Evolutionary conservation across 1,140 invertebrate species (phyloP).

Genomic region (Nephila pilipes): DNA sequence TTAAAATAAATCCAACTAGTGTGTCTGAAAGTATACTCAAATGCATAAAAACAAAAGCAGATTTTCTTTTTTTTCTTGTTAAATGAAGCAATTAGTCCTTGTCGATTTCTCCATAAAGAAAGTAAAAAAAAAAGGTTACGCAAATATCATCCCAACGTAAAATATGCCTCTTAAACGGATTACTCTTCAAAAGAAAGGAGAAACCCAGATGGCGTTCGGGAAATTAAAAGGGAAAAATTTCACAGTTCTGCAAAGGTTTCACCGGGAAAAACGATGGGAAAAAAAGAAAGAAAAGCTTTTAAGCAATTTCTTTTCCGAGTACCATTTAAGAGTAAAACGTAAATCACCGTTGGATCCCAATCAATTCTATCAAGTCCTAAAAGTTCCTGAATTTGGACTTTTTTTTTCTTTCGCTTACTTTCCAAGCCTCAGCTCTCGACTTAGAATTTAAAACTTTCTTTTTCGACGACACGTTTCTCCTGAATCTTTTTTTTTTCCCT

Average conservation of each 20-base stretch:
- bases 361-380: conserved; percentile 52
- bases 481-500: background rate
- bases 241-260: conserved; percentile 1
- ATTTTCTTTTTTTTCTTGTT: background rate
- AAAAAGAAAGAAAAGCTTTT: conserved; percentile 16
- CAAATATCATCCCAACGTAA: conserved; percentile 20
- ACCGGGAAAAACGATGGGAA: too few relatives aligned
- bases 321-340: conserved; percentile 25
- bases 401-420: background rate
- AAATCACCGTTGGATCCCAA: conserved; percentile 24
- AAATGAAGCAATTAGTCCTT: conserved; percentile 21
- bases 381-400: conserved; percentile 45
- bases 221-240: conserved; percentile 45
- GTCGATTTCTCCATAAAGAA: conserved; percentile 17
- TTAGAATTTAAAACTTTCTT: conserved; percentile 57
- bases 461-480: conserved; percentile 1
- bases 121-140: background rate
- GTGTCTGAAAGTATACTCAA: background rate
- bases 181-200: background rate
- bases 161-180: conserved; percentile 40
- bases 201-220: conserved; percentile 22
- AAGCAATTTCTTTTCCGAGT: conserved; percentile 29
- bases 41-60: background rate
- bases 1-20: background rate
- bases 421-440: background rate